Percentiles rank a stretch among this genome's conserved stretches.
Evolutionary conservation across 2,113 vertebrate species (phyloP).

Genomic region (Hyla sarda): DNA sequence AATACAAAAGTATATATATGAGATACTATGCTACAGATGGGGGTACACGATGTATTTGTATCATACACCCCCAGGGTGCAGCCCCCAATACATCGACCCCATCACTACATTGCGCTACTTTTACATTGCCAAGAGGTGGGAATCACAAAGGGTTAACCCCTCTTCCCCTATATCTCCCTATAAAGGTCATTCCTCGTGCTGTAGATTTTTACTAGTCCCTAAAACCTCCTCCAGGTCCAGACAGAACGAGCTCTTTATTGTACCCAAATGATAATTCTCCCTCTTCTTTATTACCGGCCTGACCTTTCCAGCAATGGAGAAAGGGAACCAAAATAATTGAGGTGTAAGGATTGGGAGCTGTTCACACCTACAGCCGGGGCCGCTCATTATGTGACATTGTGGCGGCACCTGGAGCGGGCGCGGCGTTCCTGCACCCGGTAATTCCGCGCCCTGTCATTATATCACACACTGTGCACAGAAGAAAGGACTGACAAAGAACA

Average conservation of each 20-base stretch:
- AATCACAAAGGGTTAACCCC: slow-evolving; percentile 25
- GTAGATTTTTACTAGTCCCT: slow-evolving; percentile 3
- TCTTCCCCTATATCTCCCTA: neutral
- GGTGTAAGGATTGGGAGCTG: neutral
- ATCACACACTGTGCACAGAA: too few relatives aligned
- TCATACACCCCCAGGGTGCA: neutral
- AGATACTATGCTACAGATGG: neutral
- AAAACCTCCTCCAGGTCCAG: neutral
- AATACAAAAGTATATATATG: too few relatives aligned
- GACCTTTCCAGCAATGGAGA: slow-evolving; percentile 50
- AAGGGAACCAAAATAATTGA: neutral
- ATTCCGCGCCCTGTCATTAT: neutral
- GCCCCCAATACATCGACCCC: neutral
- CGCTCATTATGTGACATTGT: neutral
- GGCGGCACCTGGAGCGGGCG: neutral
- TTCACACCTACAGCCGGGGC: neutral
- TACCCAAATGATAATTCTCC: slow-evolving; percentile 55
- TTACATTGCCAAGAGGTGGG: neutral
- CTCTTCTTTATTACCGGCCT: slow-evolving; percentile 45
- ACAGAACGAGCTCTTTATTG: slow-evolving; percentile 54
- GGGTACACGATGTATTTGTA: neutral
- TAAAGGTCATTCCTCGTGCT: neutral
- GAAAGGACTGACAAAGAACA: too few relatives aligned
- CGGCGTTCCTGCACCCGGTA: too few relatives aligned
- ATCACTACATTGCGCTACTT: neutral